phyloP scores from a whole-genome alignment of 2,113 vertebrate genomes.

The Tragelaphus imberbis region DNA sequence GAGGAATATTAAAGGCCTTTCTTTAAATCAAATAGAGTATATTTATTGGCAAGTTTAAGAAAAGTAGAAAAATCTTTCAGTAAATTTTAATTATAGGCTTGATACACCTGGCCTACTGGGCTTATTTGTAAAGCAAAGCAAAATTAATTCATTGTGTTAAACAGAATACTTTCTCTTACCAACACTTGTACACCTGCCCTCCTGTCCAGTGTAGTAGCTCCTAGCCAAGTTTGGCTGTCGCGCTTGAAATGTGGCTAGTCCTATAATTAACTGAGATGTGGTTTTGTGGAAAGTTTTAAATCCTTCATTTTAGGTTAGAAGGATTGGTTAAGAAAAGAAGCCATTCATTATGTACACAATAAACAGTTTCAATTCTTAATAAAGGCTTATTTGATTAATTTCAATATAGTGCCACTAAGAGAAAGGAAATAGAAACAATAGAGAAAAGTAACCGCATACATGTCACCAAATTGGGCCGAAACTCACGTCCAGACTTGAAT shows the following conservation, averaged over 20 bases:
- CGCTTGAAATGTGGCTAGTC: background rate
- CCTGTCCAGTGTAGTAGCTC: background rate
- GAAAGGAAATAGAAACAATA: background rate
- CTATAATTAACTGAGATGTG: background rate
- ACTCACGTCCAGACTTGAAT: background rate
- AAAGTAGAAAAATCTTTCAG: background rate
- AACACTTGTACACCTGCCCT: background rate
- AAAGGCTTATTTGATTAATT: background rate
- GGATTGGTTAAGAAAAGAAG: background rate
- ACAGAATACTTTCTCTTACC: background rate
- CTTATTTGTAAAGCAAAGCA: background rate
- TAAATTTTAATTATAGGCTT: background rate
- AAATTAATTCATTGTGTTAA: background rate
- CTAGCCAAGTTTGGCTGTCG: background rate
- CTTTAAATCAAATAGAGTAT: background rate
- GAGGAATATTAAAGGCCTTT: constrained; percentile 1
- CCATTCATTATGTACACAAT: background rate
- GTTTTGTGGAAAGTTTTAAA: background rate
- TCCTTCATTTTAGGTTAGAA: background rate
- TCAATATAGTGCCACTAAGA: background rate
- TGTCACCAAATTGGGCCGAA: background rate
- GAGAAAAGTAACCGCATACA: background rate
- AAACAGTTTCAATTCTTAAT: background rate
- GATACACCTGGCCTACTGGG: background rate
- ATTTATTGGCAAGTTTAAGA: background rate